These are phyloP conservation scores for Colinus virginianus DNA, from an alignment of 2,113 vertebrate genomes.

Conservation along the genomic window DNA sequence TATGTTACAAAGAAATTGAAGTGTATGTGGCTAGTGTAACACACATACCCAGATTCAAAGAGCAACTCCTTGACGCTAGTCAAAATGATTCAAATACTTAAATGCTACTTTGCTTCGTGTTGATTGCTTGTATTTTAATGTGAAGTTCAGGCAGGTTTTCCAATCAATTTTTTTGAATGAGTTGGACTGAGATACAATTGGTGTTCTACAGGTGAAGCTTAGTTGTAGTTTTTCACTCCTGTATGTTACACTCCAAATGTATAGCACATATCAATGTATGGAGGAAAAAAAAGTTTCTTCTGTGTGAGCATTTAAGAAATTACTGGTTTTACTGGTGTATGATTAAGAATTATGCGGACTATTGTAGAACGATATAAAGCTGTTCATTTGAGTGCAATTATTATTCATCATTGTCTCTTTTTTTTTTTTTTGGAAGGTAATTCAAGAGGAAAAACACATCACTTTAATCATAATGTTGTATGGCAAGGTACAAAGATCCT, in stretches of 20 bases:
- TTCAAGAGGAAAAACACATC: background rate
- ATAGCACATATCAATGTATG: background rate
- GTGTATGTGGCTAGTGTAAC: background rate
- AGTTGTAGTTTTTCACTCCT: constrained; percentile 3
- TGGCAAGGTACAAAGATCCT: background rate
- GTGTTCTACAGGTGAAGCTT: background rate
- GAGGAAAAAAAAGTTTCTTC: background rate
- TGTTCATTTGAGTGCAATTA: background rate
- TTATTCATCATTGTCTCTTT: background rate
- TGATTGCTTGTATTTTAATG: background rate
- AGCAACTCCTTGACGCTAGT: background rate
- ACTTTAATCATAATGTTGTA: background rate
- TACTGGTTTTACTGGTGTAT: background rate
- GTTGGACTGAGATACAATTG: background rate
- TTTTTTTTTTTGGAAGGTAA: background rate
- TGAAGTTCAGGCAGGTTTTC: background rate
- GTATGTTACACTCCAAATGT: background rate
- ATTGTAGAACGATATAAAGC: background rate
- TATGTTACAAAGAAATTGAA: background rate
- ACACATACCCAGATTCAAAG: background rate
- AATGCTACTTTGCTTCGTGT: background rate
- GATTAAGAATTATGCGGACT: background rate
- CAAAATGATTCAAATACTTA: background rate
- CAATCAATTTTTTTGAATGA: background rate
- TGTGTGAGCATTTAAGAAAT: background rate